Conservation (phyloP, 1,140 invertebrate genomes). For the Ceratina calcarata region DNA sequence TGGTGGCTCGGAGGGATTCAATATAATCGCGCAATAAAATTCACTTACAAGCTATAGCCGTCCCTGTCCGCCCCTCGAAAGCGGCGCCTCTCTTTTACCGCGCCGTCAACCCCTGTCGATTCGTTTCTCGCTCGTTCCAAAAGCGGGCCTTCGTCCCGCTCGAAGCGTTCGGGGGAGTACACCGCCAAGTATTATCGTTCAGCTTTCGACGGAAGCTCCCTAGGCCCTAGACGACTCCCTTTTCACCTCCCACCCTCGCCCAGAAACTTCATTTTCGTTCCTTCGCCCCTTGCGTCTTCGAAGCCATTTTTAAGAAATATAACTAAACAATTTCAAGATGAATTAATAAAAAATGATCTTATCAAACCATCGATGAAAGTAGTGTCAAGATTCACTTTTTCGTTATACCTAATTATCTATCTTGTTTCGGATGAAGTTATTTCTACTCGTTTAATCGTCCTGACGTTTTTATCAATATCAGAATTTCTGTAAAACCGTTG, state of each 20-base stretch:
- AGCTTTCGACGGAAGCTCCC: constrained; percentile 52
- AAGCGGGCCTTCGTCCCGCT: constrained; percentile 56
- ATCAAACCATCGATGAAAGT: no score
- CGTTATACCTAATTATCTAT: no score
- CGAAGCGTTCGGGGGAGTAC: constrained; percentile 42
- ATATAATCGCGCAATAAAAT: constrained; percentile 79
- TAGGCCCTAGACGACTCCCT: constrained; percentile 20
- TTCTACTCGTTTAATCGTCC: no score
- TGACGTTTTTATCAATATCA: no score
- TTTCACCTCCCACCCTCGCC: neutral
- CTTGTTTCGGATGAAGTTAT: no score
- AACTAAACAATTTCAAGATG: no score
- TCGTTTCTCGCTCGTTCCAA: constrained; percentile 45
- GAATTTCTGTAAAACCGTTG: no score
- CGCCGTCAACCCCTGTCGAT: constrained; percentile 35
- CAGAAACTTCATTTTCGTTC: no score
- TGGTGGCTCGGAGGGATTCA: constrained; percentile 73
- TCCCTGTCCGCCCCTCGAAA: constrained; percentile 34
- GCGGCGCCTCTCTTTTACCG: constrained; percentile 32
- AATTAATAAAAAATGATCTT: no score
- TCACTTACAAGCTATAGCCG: constrained; percentile 72
- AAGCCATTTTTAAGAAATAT: no score
- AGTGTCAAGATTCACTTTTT: no score
- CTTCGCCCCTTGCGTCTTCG: no score
- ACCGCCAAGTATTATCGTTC: constrained; percentile 62